Conservation (phyloP, 2,888 invertebrate genomes). For the Epiblema foenella region DNA sequence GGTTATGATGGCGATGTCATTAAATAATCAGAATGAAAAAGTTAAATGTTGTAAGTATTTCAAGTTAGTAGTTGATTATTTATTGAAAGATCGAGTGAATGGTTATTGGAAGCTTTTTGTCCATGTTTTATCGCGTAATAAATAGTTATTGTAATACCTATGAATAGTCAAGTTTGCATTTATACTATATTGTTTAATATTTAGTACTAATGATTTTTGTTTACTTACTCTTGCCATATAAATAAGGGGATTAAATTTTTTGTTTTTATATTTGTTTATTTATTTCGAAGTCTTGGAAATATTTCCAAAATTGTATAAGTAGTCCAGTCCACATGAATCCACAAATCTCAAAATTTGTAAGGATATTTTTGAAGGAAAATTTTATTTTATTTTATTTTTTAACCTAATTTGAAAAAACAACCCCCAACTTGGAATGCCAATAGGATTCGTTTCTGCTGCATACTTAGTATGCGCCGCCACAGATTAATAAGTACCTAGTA, state of each 20-base stretch:
- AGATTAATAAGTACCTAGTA: too few species aligned
- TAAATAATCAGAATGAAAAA: background rate
- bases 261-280: slow-evolving; percentile 48
- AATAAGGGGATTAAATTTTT: slow-evolving; percentile 54
- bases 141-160: slow-evolving; percentile 10
- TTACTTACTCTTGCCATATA: slow-evolving; percentile 77
- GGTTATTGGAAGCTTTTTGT: background rate
- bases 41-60: background rate
- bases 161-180: slow-evolving; percentile 52
- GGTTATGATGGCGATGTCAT: background rate
- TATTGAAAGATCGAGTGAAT: slow-evolving; percentile 18
- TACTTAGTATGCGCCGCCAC: too few species aligned
- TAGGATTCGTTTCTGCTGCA: too few species aligned
- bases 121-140: background rate
- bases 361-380: too few species aligned
- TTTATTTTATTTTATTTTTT: too few species aligned
- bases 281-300: slow-evolving; percentile 20
- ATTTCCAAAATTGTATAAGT: background rate
- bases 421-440: too few species aligned
- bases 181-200: slow-evolving; percentile 54
- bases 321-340: too few species aligned
- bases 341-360: too few species aligned
- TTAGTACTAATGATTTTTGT: slow-evolving; percentile 48
- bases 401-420: too few species aligned
- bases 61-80: slow-evolving; percentile 15